phyloP scores from a whole-genome alignment of 2,888 invertebrate species.

The Chelonus formosanus region DNA sequence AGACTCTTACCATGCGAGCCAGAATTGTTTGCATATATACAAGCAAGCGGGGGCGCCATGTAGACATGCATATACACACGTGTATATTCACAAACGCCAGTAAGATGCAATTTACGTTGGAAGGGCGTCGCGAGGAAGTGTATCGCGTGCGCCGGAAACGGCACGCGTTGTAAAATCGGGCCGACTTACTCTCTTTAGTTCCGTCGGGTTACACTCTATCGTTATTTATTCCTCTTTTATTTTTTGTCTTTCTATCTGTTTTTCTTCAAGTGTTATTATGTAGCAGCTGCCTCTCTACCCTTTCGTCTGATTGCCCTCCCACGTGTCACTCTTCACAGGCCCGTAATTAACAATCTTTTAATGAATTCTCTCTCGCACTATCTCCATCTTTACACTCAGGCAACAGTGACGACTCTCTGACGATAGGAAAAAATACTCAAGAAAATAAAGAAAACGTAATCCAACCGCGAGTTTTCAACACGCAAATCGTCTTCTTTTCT shows the following conservation, averaged over 20 bases:
- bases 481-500: conserved; percentile 24
- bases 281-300: conserved; percentile 9
- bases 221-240: conserved; percentile 14
- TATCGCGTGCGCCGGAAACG: conserved; percentile 62
- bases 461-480: conserved; percentile 23
- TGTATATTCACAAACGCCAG: conserved; percentile 26
- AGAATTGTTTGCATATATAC: conserved; percentile 38
- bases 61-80: conserved; percentile 18
- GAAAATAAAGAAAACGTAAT: conserved; percentile 19
- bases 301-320: conserved; percentile 34
- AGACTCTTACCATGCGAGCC: conserved; percentile 31
- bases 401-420: conserved; percentile 30
- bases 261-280: conserved; percentile 21
- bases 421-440: conserved; percentile 12
- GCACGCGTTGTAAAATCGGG: conserved; percentile 50
- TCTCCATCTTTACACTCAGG: conserved; percentile 52
- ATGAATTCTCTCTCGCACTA: conserved; percentile 48
- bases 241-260: conserved; percentile 25
- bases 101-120: conserved; percentile 35
- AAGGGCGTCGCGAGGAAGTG: conserved; percentile 35
- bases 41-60: conserved; percentile 14
- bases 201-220: conserved; percentile 22
- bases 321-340: conserved; percentile 49
- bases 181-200: conserved; percentile 18
- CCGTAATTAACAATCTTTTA: conserved; percentile 57